Percentiles rank a stretch among this genome's conserved stretches.
phyloP scores from a whole-genome alignment of 2,888 invertebrate species.

The Stratiomys singularior region DNA sequence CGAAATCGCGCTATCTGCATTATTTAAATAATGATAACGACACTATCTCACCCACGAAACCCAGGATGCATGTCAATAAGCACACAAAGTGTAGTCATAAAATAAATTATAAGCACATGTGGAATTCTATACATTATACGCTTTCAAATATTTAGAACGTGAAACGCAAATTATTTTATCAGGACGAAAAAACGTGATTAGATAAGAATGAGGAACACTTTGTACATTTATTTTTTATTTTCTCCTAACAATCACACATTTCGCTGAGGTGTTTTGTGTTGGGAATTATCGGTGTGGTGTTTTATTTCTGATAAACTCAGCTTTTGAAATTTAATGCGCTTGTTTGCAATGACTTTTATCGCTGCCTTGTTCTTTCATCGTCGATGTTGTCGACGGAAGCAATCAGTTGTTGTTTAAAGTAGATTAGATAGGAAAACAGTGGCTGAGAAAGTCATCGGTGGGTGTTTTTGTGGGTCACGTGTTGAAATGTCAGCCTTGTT shows the following conservation, averaged over 20 bases:
- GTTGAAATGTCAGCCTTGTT: background rate
- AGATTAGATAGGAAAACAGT: slow-evolving; percentile 20
- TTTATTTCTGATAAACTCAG: background rate
- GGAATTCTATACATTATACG: slow-evolving; percentile 1
- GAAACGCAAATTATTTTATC: slow-evolving; percentile 39
- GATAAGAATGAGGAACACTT: slow-evolving; percentile 9
- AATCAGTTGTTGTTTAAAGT: slow-evolving; percentile 1
- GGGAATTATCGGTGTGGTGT: background rate
- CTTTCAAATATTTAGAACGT: background rate
- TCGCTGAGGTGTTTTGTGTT: background rate
- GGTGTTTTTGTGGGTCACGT: slow-evolving; percentile 19
- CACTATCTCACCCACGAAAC: slow-evolving; percentile 47
- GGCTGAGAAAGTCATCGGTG: background rate
- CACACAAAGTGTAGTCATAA: slow-evolving; percentile 6
- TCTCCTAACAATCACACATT: background rate
- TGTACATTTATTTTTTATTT: background rate
- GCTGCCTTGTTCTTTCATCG: background rate
- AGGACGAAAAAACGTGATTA: slow-evolving; percentile 35
- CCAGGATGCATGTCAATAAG: slow-evolving; percentile 48
- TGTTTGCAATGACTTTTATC: slow-evolving; percentile 9
- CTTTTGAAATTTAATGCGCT: slow-evolving; percentile 1
- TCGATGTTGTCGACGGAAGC: slow-evolving; percentile 20
- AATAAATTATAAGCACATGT: slow-evolving; percentile 18
- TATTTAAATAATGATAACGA: slow-evolving; percentile 26
- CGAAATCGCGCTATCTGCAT: background rate